These are phyloP conservation scores for Chaetodon auriga DNA, from an alignment of 2,113 vertebrate genomes.

Conservation along the genomic window DNA sequence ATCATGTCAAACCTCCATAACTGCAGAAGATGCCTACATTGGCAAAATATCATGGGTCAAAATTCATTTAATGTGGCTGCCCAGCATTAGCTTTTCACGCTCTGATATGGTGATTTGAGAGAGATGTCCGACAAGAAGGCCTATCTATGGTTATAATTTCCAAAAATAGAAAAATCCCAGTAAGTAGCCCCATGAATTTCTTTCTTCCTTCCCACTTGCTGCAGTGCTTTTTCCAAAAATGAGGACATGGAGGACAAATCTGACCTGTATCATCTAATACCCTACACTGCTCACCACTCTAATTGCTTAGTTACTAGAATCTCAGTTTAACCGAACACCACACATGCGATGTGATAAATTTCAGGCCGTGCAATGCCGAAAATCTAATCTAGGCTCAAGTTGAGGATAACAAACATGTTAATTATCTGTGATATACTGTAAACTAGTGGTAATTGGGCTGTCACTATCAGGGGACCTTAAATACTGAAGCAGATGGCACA, in stretches of 20 bases:
- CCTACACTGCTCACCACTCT: neutral
- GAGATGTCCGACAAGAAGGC: neutral
- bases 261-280: neutral
- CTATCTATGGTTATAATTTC: neutral
- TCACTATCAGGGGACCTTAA: constrained; percentile 14
- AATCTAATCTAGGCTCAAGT: constrained; percentile 8
- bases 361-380: neutral
- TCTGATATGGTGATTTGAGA: neutral
- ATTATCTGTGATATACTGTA: constrained; percentile 42
- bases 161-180: constrained; percentile 7
- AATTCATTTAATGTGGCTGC: neutral
- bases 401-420: constrained; percentile 31
- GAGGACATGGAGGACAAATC: constrained; percentile 1
- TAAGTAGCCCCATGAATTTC: neutral
- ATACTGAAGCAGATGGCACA: constrained; percentile 43
- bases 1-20: constrained; percentile 1
- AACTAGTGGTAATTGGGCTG: constrained; percentile 35
- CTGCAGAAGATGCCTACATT: neutral
- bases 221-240: neutral
- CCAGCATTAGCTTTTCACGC: neutral
- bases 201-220: neutral
- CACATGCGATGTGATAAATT: neutral
- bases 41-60: neutral
- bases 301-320: neutral
- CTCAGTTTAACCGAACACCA: neutral